Evolutionary conservation across 2,888 invertebrate species (phyloP), one percentile per base, ranked within the genome.

Genomic region (Muschampia plurimacula): DNA sequence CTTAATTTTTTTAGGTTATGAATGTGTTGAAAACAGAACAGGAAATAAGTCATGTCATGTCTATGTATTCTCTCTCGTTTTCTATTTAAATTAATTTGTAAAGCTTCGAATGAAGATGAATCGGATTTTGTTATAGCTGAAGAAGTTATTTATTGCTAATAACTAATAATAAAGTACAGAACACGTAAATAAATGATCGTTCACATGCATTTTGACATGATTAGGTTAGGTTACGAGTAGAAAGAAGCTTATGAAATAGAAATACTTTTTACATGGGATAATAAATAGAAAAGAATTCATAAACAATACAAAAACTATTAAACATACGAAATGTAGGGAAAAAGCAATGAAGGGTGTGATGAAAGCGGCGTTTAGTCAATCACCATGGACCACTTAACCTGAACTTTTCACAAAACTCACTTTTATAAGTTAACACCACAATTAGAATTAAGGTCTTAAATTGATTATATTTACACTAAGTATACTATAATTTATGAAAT

Each of bases 321-420:
- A 36, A 36, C 5, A 36, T 60, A n/a, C 7, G 28, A 10, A 10
- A 10, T 28, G 13, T 32, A 39, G 32, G 36, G 39, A 69, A 63
- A 32, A 67, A 55, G 12, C 52, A 22, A 32, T 32, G 32, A n/a
- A 55, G 13, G 49, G 55, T 39, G 69, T 39, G 67, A 62, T 15
- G 49, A 9, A 59, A 71, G 71, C 71, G 63, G 67, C 57, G 62
- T 73, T 65, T 66, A 57, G 72, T 55, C 71, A 66, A 65, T 10
- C 59, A 74, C 46, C 46, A 60, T 49, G n/a, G 22, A 65, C 46
- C 44, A 59, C 44, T 60, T 60, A 68, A 63, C 71, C 59, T 67
- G 62, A 80, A 80, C 88, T 87, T 87, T 84, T 80, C 89, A 89
- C 87, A 81, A 82, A 83, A 82, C 76, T 72, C 85, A 86, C 86